Base-by-base conservation (phyloP, 1,140 invertebrate genomes). In the Caenorhabditis brenneri region DNA sequence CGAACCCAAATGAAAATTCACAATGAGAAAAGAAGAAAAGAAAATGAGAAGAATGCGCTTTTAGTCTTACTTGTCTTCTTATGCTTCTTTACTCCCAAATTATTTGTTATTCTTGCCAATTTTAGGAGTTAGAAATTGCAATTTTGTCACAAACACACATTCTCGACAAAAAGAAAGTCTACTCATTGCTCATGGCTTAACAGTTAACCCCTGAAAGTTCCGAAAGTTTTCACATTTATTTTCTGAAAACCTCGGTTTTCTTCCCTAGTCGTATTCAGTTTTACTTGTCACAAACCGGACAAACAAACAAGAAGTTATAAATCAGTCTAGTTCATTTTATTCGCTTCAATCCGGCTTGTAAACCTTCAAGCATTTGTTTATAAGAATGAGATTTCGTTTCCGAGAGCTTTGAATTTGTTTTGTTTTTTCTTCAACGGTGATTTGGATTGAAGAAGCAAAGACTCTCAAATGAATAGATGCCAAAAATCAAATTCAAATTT, bases 1-100 rank as follows among this genome's bases (percentile, higher is more conserved):
- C 31, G 58, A 65, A 65, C 58, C 58, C 22, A 65, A 65, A 65
- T 65, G 58, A 65, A 65, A 65, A n/a, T 36, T 65, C 36, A 31
- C 16, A 39, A 24, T 36, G 33, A 39, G 27, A 36, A 65, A 65
- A 36, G 19, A 19, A 19, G 33, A 51, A n/a, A 22, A 9, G 49
- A 65, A 65, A 65, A 65, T 65, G 58, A 39, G n/a, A 65, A 27
- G 58, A 65, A 65, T 65, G 24, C 29, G 4, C n/a, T 16, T 36
- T 65, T 22, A 27, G 19, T 74, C 65, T 42, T 24, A 31, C n/a
- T 46, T 31, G 16, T 65, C 33, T 42, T 46, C 24, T 58, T 58
- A 27, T 27, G 2, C 19, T 51, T 51, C 10, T 7, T 65, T n/a
- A 65, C 19, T 6, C 36, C 36, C 5, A 27, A 42, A 42, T 36